These are phyloP conservation scores for Pelecanoides urinatrix DNA, from an alignment of 2,113 vertebrate genomes.

Conservation along the genomic window DNA sequence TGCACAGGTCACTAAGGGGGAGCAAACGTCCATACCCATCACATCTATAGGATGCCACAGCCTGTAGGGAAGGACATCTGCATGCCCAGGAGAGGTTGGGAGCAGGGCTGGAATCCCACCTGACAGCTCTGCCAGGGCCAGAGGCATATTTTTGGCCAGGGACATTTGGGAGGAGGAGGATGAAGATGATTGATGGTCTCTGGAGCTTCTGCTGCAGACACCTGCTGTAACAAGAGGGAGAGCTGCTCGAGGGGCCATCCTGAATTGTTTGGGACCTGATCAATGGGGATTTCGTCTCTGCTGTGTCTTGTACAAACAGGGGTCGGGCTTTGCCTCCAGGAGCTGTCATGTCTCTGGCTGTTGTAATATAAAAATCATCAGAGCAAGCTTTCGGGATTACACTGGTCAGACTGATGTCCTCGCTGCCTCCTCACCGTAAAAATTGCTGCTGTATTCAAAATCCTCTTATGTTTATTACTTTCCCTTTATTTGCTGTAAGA, in stretches of 20 bases:
- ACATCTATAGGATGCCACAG: neutral
- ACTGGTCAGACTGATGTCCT: neutral
- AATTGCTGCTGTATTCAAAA: slow-evolving; percentile 32
- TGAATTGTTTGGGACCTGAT: accelerated
- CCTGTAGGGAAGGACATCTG: neutral
- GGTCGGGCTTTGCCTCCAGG: neutral
- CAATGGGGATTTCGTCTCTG: neutral
- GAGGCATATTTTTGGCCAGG: neutral
- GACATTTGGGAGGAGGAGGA: neutral
- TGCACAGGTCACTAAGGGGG: neutral
- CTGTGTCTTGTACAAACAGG: neutral
- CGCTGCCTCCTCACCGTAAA: neutral
- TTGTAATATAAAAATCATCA: neutral
- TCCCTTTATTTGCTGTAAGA: neutral
- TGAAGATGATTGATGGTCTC: neutral
- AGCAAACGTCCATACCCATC: neutral
- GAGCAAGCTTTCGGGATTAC: slow-evolving; percentile 4
- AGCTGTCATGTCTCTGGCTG: neutral
- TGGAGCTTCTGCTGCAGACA: neutral
- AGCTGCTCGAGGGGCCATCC: neutral
- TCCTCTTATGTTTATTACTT: slow-evolving; percentile 51
- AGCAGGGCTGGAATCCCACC: neutral
- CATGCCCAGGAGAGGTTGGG: neutral
- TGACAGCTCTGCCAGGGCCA: neutral
- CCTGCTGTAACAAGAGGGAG: accelerated